These are phyloP conservation scores for Neoitamus cyanurus DNA, from an alignment of 2,888 invertebrate species.

Conservation along the genomic window DNA sequence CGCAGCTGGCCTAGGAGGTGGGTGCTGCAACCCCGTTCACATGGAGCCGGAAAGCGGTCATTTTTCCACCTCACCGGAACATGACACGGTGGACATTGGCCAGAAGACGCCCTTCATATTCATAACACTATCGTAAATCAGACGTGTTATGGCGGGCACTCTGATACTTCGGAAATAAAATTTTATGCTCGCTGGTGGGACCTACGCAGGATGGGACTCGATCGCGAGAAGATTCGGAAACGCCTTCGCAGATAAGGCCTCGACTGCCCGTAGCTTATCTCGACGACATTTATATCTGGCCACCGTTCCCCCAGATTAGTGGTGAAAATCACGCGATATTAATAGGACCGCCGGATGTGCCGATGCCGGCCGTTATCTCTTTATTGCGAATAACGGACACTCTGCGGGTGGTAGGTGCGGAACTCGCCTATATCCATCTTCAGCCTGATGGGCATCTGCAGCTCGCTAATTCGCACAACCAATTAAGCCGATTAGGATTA, in stretches of 20 bases:
- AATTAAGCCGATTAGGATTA: neutral
- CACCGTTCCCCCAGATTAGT: neutral
- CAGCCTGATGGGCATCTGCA: neutral
- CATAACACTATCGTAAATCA: slow-evolving; percentile 39
- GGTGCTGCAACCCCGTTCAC: neutral
- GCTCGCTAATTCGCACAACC: slow-evolving; percentile 8
- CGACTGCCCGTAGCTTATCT: slow-evolving; percentile 9
- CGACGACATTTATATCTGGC: neutral
- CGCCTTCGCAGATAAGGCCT: neutral
- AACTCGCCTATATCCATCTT: neutral
- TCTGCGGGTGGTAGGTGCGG: neutral
- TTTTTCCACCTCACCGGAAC: neutral
- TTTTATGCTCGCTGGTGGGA: neutral
- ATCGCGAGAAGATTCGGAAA: neutral
- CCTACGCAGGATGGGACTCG: neutral
- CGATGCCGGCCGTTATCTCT: neutral
- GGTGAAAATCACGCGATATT: slow-evolving; percentile 26
- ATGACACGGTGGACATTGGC: neutral
- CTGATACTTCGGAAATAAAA: slow-evolving; percentile 32
- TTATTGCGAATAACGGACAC: neutral
- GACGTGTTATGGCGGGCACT: slow-evolving; percentile 13
- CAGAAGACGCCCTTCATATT: slow-evolving; percentile 29
- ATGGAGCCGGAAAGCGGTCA: neutral
- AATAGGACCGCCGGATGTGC: neutral
- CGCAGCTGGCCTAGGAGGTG: neutral